Conservation (phyloP, 53 echinoderm and acorn worm genomes). For the Actinopyga echinites region DNA sequence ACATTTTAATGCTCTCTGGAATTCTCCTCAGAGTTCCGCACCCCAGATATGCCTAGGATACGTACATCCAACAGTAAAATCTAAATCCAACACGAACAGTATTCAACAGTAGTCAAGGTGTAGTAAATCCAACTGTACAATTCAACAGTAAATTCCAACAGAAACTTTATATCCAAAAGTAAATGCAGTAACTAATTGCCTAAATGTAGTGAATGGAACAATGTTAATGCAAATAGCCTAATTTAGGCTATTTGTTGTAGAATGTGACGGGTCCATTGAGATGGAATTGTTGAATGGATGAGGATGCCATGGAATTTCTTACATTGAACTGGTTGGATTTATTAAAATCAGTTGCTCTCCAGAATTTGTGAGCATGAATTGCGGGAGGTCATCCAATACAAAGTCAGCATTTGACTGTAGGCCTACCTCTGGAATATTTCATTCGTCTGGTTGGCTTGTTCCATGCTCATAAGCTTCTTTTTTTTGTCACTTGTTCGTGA, state of each 20-base stretch:
- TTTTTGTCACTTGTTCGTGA: constrained; percentile 44
- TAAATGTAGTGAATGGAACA: too few relatives aligned
- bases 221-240: neutral
- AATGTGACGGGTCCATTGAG: neutral
- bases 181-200: too few relatives aligned
- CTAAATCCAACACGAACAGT: too few relatives aligned
- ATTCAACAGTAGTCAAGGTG: too few relatives aligned
- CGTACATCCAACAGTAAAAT: too few relatives aligned
- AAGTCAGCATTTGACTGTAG: too few relatives aligned
- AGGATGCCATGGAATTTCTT: neutral
- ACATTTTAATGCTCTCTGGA: too few relatives aligned
- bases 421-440: neutral
- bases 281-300: neutral
- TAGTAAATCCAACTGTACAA: too few relatives aligned
- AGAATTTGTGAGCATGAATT: neutral
- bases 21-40: too few relatives aligned
- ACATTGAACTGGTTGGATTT: neutral
- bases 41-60: too few relatives aligned
- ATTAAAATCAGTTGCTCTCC: neutral
- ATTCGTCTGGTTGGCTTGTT: constrained; percentile 7
- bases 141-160: too few relatives aligned
- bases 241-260: neutral
- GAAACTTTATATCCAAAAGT: too few relatives aligned
- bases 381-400: neutral
- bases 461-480: constrained; percentile 7